phyloP scores from a whole-genome alignment of 2,113 vertebrate genomes.

The Madoqua kirkii region DNA sequence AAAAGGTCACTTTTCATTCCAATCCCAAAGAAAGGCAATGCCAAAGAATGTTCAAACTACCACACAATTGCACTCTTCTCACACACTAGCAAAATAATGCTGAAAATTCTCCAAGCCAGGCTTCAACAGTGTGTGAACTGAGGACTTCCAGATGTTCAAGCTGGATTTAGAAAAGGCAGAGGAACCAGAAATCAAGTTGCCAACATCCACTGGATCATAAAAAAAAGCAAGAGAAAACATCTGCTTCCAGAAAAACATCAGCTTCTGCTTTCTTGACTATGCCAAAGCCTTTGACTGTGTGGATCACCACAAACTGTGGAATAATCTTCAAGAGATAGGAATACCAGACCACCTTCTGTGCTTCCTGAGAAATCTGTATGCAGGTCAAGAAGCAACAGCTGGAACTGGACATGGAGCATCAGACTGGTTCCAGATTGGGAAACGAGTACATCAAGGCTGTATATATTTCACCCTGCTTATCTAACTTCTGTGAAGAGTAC shows the following conservation, averaged over 20 bases:
- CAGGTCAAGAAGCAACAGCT: background rate
- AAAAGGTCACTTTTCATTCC: background rate
- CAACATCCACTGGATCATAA: background rate
- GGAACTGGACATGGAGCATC: background rate
- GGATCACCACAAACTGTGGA: background rate
- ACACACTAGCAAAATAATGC: background rate
- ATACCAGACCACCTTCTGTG: background rate
- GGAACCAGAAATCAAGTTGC: background rate
- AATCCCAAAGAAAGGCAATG: background rate
- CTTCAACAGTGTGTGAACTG: background rate
- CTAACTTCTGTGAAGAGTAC: background rate
- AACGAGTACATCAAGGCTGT: background rate
- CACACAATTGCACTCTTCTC: background rate
- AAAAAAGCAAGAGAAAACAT: background rate
- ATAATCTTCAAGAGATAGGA: background rate
- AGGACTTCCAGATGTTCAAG: background rate
- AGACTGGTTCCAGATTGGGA: background rate
- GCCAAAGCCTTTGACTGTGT: background rate
- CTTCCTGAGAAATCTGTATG: background rate
- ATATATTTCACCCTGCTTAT: background rate
- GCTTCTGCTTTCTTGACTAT: background rate
- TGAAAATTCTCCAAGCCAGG: background rate
- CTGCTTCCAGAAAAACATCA: background rate
- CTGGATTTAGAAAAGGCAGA: background rate
- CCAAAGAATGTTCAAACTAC: background rate